phyloP scores from a whole-genome alignment of 2,888 invertebrate genomes.

The Phaonia tiefii region DNA sequence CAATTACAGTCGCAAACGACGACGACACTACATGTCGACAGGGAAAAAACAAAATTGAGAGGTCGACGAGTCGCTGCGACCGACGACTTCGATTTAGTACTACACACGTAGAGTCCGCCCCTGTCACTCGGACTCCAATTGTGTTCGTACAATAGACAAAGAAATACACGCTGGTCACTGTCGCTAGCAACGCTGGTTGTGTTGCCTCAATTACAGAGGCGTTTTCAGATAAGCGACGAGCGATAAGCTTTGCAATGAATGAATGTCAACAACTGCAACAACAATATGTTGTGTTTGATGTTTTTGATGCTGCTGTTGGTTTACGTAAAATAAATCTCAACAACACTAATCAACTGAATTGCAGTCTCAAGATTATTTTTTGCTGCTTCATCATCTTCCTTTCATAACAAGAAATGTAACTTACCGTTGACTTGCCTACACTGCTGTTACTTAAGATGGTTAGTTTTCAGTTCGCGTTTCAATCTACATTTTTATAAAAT shows the following conservation, averaged over 20 bases:
- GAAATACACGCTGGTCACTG: no score
- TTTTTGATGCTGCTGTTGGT: no score
- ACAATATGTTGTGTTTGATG: no score
- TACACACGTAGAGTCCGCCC: no score
- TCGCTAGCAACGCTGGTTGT: not conserved
- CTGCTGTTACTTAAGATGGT: not conserved
- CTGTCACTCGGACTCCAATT: no score
- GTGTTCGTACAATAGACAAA: no score
- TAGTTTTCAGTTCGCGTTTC: not conserved
- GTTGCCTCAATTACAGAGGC: not conserved
- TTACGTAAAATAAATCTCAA: not conserved
- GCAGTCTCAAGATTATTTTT: not conserved
- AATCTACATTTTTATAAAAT: slow-evolving; percentile 4
- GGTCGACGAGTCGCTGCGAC: no score
- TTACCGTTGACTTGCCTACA: slow-evolving; percentile 39
- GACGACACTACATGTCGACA: no score
- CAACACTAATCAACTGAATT: slow-evolving; percentile 17
- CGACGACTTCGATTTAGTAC: no score
- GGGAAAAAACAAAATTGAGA: no score
- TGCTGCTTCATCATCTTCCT: not conserved
- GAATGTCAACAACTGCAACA: not conserved
- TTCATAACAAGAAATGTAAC: not conserved
- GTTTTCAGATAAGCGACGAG: no score
- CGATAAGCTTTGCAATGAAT: slow-evolving; percentile 5
- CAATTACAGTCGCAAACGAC: no score